Base-by-base conservation (phyloP, 2,888 invertebrate genomes). In the Dynastes maya region DNA sequence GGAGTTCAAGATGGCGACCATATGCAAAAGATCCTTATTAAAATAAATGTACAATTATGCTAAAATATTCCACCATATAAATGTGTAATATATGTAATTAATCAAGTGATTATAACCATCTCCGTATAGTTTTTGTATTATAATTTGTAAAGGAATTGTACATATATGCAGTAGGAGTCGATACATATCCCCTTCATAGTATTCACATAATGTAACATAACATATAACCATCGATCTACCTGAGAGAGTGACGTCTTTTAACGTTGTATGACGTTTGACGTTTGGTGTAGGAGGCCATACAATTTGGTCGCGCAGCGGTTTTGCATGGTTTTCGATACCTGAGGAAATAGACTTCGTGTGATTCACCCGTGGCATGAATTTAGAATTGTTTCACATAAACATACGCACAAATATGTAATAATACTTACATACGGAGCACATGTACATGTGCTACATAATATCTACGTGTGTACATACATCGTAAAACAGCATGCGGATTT, bases 221-320 rank as follows among this genome's bases (percentile, higher is more conserved):
- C 32, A 4, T 5, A 37, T 37, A 37, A 5, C 32, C 5, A 1
- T 37, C 32, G 32, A 58, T 58, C 72, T 87, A 87, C 88, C 88
- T 88, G 88, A 86, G 80, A 83, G 83, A 74, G 86, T 86, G 83
- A 87, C 86, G 83, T 87, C 86, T 86, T 85, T 85, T 84, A 85
- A 87, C 70, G 84, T 83, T 79, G 86, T 79, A 63, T 77, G 80
- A 77, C 79, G 82, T 64, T 79, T 77, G 58, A 72, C 72, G 77
- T 61, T 61, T 40, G 79, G 81, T 70, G 82, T 78, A 45, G 81
- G 83, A 61, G 82, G 82, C 83, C 82, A 83, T 75, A 65, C 65
- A 16, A 79, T 79, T 79, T 79, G 79, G 77, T 79, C 79, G 64
- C 77, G 79, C 13, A 79, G 79, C 13, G 77, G 77, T 79, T 78